A percentile compares a stretch with the other conserved stretches of the same genome.
phyloP scores from a whole-genome alignment of 2,888 invertebrate species.

The Bedellia somnulentella region DNA sequence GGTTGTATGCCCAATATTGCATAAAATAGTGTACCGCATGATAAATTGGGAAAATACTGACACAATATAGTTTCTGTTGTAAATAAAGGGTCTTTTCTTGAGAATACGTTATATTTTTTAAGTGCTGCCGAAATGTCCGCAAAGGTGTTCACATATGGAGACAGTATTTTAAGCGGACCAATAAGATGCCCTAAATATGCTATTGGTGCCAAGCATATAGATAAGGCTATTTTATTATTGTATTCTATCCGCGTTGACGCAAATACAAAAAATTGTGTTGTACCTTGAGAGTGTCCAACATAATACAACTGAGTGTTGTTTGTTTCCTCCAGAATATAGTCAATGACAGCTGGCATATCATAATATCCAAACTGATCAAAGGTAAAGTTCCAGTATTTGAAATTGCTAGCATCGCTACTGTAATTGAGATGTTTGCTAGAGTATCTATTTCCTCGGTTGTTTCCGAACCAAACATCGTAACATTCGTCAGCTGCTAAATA shows the following conservation, averaged over 20 bases:
- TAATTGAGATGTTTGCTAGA: constrained; percentile 29
- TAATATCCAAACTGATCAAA: constrained; percentile 71
- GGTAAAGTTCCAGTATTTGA: constrained; percentile 62
- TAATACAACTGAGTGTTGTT: constrained; percentile 53
- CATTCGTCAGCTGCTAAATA: constrained; percentile 31
- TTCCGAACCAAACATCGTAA: constrained; percentile 42
- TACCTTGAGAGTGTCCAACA: constrained; percentile 71
- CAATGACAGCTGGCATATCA: constrained; percentile 69
- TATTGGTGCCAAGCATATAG: not conserved
- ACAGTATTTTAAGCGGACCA: not conserved
- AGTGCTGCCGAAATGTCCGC: not conserved
- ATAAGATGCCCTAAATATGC: not conserved
- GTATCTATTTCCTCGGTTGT: constrained; percentile 33
- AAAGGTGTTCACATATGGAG: constrained; percentile 10
- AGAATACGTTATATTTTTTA: not conserved
- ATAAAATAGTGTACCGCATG: not conserved
- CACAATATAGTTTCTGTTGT: not conserved
- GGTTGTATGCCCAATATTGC: not conserved
- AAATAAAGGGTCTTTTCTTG: not conserved
- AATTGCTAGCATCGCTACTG: constrained; percentile 16
- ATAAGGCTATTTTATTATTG: constrained; percentile 7
- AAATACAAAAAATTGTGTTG: constrained; percentile 40
- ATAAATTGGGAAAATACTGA: not conserved
- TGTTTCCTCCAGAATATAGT: constrained; percentile 54
- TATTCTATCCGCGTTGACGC: constrained; percentile 9